A percentile compares a stretch with the other conserved stretches of the same genome.
phyloP scores from a whole-genome alignment of 2,113 vertebrate species.

The Elephantulus edwardii region DNA sequence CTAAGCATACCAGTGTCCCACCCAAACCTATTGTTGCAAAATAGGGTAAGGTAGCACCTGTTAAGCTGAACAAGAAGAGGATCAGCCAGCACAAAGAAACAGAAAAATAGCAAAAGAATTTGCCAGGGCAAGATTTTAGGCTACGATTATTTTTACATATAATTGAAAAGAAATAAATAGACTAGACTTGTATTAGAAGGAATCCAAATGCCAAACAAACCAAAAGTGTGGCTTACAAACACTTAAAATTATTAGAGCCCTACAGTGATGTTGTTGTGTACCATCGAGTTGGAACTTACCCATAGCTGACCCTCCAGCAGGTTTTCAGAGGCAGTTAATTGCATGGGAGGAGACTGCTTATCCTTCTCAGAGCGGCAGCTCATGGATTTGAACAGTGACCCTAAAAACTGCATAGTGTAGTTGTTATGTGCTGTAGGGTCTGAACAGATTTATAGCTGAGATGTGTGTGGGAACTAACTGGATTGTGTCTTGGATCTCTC shows the following conservation, averaged over 20 bases:
- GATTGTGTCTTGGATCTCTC: neutral
- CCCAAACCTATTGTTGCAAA: slow-evolving; percentile 24
- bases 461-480: neutral
- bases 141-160: neutral
- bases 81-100: slow-evolving; percentile 36
- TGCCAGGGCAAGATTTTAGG: neutral
- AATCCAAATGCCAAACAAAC: slow-evolving; percentile 37
- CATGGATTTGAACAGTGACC: too few relatives aligned
- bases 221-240: slow-evolving; percentile 41
- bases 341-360: too few relatives aligned
- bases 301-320: too few relatives aligned
- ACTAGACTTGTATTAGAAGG: slow-evolving; percentile 36
- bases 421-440: neutral
- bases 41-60: slow-evolving; percentile 8
- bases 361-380: too few relatives aligned
- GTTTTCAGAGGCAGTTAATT: too few relatives aligned
- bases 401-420: too few relatives aligned
- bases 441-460: slow-evolving; percentile 15
- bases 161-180: slow-evolving; percentile 28
- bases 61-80: slow-evolving; percentile 34
- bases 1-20: slow-evolving; percentile 1
- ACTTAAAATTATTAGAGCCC: slow-evolving; percentile 1
- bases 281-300: too few relatives aligned
- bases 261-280: neutral
- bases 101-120: slow-evolving; percentile 14